Evolutionary conservation across 2,113 vertebrate genomes (phyloP), one percentile per base, ranked within the genome.

Genomic region (Nannobrachium achirus): DNA sequence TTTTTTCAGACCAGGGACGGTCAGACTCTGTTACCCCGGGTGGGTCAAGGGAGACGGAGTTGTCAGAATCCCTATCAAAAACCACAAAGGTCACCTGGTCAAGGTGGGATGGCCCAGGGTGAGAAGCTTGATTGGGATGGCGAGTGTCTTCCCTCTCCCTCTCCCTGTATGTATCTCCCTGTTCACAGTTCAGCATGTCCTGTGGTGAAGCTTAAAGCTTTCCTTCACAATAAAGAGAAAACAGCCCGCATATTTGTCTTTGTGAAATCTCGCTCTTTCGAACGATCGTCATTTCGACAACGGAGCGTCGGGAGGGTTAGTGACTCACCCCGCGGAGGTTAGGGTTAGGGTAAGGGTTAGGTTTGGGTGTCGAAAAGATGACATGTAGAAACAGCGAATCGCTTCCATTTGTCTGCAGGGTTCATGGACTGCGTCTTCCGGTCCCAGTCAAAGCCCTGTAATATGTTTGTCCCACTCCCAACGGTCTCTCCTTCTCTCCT

Each of bases 181-280:
- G 63, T 58, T 69, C n/a, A 52, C 49, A 51, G 38, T 10, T 38
- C 55, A 40, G 2, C 25, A 7, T 40, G 55, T 14, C 42, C 16
- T 52, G 10, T 4, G 13, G 14, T 14, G 46, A 48, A 6, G 46
- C 44, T 46, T 46, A 33, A 74, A 50, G 8, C 16, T 60, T 72
- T 71, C n/a, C 10, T 2, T 58, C 10, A n/a, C 18, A 75, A 60
- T 33, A 13, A 5, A 19, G 33, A 38, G 19, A 67, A 66, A 77
- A 68, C 18, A 41, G 39, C 8, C 68, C 46, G 14, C 16, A 55
- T 59, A 70, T 51, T 20, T 48, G 65, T 57, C 58, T 66, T n/a
- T n/a, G n/a, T n/a, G n/a, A n/a, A n/a, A n/a, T n/a, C n/a, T n/a
- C n/a, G n/a, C n/a, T n/a, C n/a, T n/a, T n/a, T n/a, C n/a, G n/a